phyloP scores from a whole-genome alignment of 1,140 invertebrate species.

The Ectropis grisescens region DNA sequence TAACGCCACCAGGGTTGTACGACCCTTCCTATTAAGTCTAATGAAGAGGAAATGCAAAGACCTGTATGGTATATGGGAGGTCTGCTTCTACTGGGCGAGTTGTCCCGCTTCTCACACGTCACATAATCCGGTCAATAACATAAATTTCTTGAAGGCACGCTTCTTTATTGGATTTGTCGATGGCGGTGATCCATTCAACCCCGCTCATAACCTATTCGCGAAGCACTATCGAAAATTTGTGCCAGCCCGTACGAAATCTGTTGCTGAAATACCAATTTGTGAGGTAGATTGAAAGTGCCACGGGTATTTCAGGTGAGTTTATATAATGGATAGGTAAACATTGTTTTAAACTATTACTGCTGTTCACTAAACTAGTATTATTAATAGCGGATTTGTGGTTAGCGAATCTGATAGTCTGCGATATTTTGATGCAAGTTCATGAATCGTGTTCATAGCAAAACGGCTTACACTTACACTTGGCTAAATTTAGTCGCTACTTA shows the following conservation, averaged over 20 bases:
- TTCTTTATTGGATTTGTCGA: slow-evolving; percentile 59
- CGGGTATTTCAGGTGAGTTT: not conserved
- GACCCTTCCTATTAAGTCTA: slow-evolving; percentile 22
- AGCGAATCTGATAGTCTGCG: no score
- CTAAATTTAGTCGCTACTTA: no score
- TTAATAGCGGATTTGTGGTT: no score
- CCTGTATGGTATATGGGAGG: slow-evolving; percentile 16
- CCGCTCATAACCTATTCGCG: slow-evolving; percentile 21
- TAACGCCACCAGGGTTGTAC: slow-evolving; percentile 32
- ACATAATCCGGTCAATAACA: slow-evolving; percentile 61
- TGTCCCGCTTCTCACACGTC: slow-evolving; percentile 41
- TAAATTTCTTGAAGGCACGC: slow-evolving; percentile 52
- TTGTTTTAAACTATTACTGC: no score
- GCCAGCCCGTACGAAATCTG: not conserved
- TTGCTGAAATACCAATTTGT: not conserved
- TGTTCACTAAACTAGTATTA: no score
- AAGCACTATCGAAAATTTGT: slow-evolving; percentile 23
- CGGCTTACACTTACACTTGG: no score
- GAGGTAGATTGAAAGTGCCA: not conserved
- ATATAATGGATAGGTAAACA: no score
- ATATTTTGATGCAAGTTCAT: no score
- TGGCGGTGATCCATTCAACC: slow-evolving; percentile 47
- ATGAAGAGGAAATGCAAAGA: slow-evolving; percentile 9
- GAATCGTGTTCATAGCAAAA: no score
- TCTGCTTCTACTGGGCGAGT: slow-evolving; percentile 25